phyloP scores from a whole-genome alignment of 2,888 invertebrate species.

The Thera britannica region DNA sequence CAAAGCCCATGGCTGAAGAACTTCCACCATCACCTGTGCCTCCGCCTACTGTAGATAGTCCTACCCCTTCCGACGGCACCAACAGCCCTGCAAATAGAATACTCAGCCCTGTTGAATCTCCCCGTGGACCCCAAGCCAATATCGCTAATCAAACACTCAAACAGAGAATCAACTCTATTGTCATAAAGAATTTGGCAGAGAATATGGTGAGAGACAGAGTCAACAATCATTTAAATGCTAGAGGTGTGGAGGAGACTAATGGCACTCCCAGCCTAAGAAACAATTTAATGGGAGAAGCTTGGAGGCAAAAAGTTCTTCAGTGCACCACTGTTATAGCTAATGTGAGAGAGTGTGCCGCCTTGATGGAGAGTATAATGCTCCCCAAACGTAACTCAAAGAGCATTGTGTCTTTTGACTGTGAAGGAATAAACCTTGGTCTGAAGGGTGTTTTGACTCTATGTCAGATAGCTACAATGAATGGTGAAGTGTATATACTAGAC shows the following conservation, averaged over 20 bases:
- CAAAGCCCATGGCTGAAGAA: conserved; percentile 77
- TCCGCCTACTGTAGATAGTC: conserved; percentile 68
- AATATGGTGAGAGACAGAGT: conserved; percentile 87
- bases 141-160: conserved; percentile 91
- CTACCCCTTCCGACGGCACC: conserved; percentile 77
- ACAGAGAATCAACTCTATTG: conserved; percentile 94
- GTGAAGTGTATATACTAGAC: conserved; percentile 95
- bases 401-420: conserved; percentile 94
- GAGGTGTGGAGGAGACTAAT: conserved; percentile 73
- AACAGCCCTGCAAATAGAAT: conserved; percentile 77
- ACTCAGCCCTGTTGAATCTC: conserved; percentile 82
- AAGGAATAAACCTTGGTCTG: conserved; percentile 95
- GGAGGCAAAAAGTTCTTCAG: conserved; percentile 92
- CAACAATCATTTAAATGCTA: conserved; percentile 77
- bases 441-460: conserved; percentile 95
- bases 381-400: conserved; percentile 82
- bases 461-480: conserved; percentile 92
- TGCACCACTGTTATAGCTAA: conserved; percentile 92
- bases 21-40: conserved; percentile 66
- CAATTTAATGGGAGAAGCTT: conserved; percentile 87
- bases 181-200: conserved; percentile 95
- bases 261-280: conserved; percentile 73
- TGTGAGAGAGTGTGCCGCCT: conserved; percentile 90
- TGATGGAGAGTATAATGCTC: conserved; percentile 90
- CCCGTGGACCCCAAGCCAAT: conserved; percentile 76